These are phyloP conservation scores for Zootoca vivipara DNA, from an alignment of 2,113 vertebrate species.

Conservation along the genomic window DNA sequence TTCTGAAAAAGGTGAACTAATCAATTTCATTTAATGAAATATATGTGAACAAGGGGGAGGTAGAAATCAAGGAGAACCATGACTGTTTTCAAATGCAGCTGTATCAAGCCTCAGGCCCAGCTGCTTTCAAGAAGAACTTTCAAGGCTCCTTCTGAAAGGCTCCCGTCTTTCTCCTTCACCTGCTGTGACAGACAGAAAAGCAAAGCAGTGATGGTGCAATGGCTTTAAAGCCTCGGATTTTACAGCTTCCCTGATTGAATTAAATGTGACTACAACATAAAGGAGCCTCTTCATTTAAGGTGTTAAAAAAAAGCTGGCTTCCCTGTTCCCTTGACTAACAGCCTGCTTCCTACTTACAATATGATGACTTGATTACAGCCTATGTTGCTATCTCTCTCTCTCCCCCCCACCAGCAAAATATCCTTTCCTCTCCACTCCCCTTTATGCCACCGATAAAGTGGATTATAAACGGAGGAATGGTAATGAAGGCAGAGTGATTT, in stretches of 20 bases:
- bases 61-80: constrained; percentile 44
- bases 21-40: constrained; percentile 58
- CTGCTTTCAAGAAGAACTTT: constrained; percentile 41
- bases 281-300: constrained; percentile 56
- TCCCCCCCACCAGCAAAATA: no score
- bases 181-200: constrained; percentile 13
- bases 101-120: constrained; percentile 49
- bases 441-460: constrained; percentile 63
- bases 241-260: constrained; percentile 63
- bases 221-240: constrained; percentile 53
- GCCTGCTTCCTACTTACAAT: constrained; percentile 53
- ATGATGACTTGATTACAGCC: constrained; percentile 66
- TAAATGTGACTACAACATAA: constrained; percentile 47
- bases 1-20: constrained; percentile 23
- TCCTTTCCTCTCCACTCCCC: not conserved
- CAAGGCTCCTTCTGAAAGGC: constrained; percentile 52
- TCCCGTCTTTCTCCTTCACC: constrained; percentile 44
- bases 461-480: constrained; percentile 62
- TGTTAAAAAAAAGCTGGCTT: constrained; percentile 12
- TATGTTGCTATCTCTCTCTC: constrained; percentile 46
- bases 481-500: constrained; percentile 57
- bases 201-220: constrained; percentile 23
- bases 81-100: constrained; percentile 48
- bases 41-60: constrained; percentile 34
- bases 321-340: constrained; percentile 39